Percentiles rank a stretch among this genome's conserved stretches.
phyloP scores from a whole-genome alignment of 2,888 invertebrate species.

The Pseudococcus longispinus region DNA sequence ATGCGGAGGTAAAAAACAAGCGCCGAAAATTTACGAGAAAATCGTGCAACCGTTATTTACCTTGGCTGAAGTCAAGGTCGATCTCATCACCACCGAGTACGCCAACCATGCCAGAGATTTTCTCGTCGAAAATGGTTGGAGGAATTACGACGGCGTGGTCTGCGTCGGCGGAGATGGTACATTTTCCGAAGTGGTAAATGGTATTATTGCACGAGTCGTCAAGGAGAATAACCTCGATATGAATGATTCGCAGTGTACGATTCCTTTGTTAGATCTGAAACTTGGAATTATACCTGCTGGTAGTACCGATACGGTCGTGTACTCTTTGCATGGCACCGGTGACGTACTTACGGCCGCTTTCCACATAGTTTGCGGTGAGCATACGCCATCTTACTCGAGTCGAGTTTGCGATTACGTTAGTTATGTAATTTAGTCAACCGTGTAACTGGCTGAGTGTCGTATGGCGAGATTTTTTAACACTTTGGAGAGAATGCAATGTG shows the following conservation, averaged over 20 bases:
- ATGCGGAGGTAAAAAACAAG: conserved; percentile 79
- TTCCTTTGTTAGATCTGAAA: conserved; percentile 66
- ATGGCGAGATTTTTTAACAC: not conserved
- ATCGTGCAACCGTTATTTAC: conserved; percentile 73
- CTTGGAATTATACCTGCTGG: conserved; percentile 78
- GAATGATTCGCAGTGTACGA: conserved; percentile 65
- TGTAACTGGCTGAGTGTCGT: not conserved
- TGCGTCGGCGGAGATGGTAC: conserved; percentile 90
- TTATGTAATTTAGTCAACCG: conserved; percentile 42
- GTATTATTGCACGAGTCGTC: conserved; percentile 70
- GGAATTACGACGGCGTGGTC: conserved; percentile 71
- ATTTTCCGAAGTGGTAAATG: conserved; percentile 77
- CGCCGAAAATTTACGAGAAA: conserved; percentile 75
- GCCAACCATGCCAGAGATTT: conserved; percentile 78
- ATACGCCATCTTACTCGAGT: not conserved
- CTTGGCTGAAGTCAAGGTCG: conserved; percentile 72
- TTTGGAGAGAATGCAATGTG: not conserved
- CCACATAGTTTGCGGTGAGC: conserved; percentile 76
- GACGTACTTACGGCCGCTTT: conserved; percentile 82
- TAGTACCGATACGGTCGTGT: conserved; percentile 80
- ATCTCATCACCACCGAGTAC: conserved; percentile 74
- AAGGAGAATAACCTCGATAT: conserved; percentile 67
- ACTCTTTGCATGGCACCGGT: conserved; percentile 78
- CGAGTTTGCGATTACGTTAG: not conserved
- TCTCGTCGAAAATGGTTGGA: conserved; percentile 67